Evolutionary conservation across 2,888 invertebrate genomes (phyloP), one percentile per base, ranked within the genome.

Genomic region (Acronicta alni): DNA sequence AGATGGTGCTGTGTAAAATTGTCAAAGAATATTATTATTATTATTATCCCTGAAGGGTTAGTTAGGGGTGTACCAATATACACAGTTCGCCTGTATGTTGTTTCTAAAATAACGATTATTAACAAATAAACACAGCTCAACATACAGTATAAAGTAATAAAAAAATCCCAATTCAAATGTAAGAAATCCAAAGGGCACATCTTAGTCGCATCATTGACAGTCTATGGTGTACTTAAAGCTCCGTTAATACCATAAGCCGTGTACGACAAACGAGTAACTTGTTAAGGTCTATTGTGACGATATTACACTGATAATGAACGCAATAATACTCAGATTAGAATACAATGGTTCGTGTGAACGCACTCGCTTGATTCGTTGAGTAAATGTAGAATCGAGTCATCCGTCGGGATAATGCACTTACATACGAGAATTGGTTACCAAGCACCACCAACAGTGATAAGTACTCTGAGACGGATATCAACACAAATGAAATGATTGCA

Each of bases 271-370:
- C 63, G 67, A 69, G 59, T 42, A 30, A 54, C 67, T 77, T 72
- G 77, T 79, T 78, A 79, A 65, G 57, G 54, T 52, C 66, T 67
- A 79, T 82, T 82, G 82, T 82, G 64, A 61, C 49, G 54, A 63
- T 57, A 81, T 81, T 77, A 82, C 69, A 52, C 44, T 48, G 48
- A 63, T 67, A 80, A 76, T 75, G 71, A 73, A 65, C 66, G 66
- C 73, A 77, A 75, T 80, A 72, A 82, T 79, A 72, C 70, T 60
- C 62, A 61, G 67, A 83, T 84, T 82, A 84, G 72, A 82, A 82
- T 82, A 83, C 83, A 84, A 84, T 81, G 65, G 74, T 17, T 45
- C 53, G 65, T 67, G 65, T 77, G 72, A 72, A 68, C 57, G 67
- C 47, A 62, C 70, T 45, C 66, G 48, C 48, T 45, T 73, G 65